Evolutionary conservation across 1,140 invertebrate genomes (phyloP).

Genomic region (Caerostris darwini): DNA sequence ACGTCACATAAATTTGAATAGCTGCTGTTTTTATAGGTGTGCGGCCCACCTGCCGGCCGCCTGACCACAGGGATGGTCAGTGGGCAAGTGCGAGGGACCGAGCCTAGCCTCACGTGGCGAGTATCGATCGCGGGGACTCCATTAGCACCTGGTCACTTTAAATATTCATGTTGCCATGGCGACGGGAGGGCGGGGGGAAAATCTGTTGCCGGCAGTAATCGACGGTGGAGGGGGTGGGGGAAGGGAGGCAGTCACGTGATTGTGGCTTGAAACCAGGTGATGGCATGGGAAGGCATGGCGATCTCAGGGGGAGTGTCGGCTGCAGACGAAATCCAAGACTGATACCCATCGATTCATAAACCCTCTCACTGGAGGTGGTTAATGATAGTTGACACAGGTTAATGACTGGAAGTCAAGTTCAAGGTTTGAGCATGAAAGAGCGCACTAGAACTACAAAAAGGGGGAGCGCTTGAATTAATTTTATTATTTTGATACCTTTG

Average conservation of each 20-base stretch:
- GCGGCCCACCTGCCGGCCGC: not conserved
- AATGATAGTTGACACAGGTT: not conserved
- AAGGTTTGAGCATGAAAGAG: no score
- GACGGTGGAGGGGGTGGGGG: constrained; percentile 5
- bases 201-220: constrained; percentile 57
- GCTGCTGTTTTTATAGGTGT: no score
- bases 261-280: constrained; percentile 20
- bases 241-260: constrained; percentile 12
- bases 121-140: constrained; percentile 58
- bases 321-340: not conserved
- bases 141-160: constrained; percentile 77
- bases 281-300: constrained; percentile 1
- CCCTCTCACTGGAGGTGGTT: not conserved
- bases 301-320: not conserved
- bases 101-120: constrained; percentile 28
- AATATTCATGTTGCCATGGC: constrained; percentile 74
- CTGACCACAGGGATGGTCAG: not conserved
- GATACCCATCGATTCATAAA: constrained; percentile 15
- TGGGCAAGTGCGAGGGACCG: not conserved
- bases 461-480: no score
- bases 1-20: no score
- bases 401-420: no score
- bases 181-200: constrained; percentile 42
- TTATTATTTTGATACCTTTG: no score
- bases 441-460: no score